Evolutionary conservation across 2,113 vertebrate species (phyloP).

Genomic region (Dascyllus trimaculatus): DNA sequence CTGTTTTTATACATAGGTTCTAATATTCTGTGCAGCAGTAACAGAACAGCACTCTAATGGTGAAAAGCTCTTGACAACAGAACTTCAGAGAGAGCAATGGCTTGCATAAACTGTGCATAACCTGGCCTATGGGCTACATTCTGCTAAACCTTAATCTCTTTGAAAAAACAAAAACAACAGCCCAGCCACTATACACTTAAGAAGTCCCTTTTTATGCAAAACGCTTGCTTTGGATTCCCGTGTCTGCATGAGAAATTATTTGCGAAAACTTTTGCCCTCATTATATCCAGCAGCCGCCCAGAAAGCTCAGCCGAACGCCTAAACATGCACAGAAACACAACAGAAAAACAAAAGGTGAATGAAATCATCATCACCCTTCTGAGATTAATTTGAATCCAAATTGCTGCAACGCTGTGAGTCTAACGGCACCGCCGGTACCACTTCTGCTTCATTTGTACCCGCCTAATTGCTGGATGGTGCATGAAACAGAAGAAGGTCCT

Average conservation of each 20-base stretch:
- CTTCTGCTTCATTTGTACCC: conserved; percentile 5
- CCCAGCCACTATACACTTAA: neutral
- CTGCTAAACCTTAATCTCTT: neutral
- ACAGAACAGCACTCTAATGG: neutral
- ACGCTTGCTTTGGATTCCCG: neutral
- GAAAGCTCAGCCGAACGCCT: too few relatives aligned
- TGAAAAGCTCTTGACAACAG: neutral
- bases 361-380: neutral
- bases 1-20: too few relatives aligned
- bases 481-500: neutral
- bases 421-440: neutral
- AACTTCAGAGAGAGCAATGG: neutral
- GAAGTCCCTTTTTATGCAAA: neutral
- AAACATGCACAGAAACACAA: too few relatives aligned
- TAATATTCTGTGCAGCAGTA: neutral
- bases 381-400: neutral
- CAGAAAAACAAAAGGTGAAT: neutral
- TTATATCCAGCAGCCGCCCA: neutral
- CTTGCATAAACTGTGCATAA: neutral
- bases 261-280: neutral
- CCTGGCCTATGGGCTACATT: neutral
- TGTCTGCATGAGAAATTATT: neutral
- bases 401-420: too few relatives aligned
- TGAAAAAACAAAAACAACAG: neutral
- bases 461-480: neutral